A percentile compares a stretch with the other conserved stretches of the same genome.
These are phyloP conservation scores for Paragorgia papillata DNA, from an alignment of 92 coral and sea anemone genomes.

Conservation along the genomic window DNA sequence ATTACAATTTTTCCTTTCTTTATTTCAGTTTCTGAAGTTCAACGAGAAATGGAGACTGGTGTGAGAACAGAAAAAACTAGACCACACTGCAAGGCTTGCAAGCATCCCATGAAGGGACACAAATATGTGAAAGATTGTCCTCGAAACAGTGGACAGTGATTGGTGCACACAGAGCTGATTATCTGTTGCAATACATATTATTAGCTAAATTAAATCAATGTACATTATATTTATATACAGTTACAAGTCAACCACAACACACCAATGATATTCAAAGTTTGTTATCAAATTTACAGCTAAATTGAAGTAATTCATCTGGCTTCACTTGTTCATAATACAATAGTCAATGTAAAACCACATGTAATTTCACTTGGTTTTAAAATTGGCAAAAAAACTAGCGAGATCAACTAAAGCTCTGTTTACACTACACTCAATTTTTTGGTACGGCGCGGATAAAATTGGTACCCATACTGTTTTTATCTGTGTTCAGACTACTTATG, in stretches of 20 bases:
- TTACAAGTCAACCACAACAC: not conserved
- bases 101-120: slow-evolving; percentile 33
- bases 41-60: not conserved
- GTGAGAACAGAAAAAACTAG: not conserved
- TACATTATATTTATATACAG: not conserved
- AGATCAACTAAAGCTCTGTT: not conserved
- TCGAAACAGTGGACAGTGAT: not conserved
- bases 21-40: not conserved
- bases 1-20: not conserved
- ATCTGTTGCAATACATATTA: too few relatives aligned
- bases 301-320: not conserved
- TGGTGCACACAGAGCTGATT: not conserved
- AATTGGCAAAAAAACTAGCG: not conserved
- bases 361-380: too few relatives aligned
- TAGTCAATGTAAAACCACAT: too few relatives aligned
- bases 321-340: not conserved
- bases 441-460: too few relatives aligned
- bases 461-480: too few relatives aligned
- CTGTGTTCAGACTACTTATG: too few relatives aligned
- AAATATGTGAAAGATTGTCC: slow-evolving; percentile 15
- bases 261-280: not conserved
- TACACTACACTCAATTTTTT: too few relatives aligned
- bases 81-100: slow-evolving; percentile 2
- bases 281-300: not conserved
- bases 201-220: not conserved